Conservation (phyloP, 2,113 vertebrate species). For the Actenoides lindsayi region DNA sequence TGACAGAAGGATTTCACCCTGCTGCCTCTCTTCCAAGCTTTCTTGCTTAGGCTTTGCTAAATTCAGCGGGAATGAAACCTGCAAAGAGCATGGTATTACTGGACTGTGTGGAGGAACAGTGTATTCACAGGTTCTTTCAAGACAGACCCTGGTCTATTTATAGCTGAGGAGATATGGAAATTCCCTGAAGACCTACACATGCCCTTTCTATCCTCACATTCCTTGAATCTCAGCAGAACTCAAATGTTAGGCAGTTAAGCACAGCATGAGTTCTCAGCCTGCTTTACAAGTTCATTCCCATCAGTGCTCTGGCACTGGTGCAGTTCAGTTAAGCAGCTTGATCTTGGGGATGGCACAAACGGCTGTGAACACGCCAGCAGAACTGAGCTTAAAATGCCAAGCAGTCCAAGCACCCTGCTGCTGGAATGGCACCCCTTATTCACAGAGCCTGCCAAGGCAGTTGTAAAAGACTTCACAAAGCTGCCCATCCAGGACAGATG, state of each 20-base stretch:
- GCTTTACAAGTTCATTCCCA: background rate
- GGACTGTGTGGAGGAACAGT: background rate
- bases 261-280: background rate
- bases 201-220: background rate
- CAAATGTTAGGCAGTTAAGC: background rate
- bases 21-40: background rate
- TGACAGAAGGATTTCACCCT: background rate
- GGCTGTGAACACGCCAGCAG: background rate
- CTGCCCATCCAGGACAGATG: background rate
- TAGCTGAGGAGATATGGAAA: background rate
- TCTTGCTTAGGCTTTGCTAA: background rate
- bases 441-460: background rate
- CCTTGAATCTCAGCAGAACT: background rate
- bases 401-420: background rate
- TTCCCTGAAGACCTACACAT: background rate
- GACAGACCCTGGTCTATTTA: background rate
- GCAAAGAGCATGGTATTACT: background rate
- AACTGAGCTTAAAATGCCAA: background rate
- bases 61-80: background rate
- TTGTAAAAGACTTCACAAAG: background rate
- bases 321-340: background rate
- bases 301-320: background rate
- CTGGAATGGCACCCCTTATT: background rate
- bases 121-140: background rate
- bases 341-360: background rate